Conservation (phyloP, 2,888 invertebrate genomes). For the Chrysopilus asiliformis region DNA sequence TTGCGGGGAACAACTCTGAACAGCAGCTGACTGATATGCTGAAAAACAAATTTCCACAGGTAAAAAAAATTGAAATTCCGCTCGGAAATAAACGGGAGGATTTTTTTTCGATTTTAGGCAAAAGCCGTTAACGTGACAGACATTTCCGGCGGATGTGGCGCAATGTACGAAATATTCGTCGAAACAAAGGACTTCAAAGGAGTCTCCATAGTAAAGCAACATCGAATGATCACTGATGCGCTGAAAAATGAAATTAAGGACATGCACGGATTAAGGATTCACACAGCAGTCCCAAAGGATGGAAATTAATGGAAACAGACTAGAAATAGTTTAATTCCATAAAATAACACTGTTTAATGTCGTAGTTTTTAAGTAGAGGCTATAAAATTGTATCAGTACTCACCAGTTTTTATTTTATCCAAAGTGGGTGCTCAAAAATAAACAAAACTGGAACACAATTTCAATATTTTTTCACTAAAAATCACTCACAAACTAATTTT, state of each 20-base stretch:
- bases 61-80: constrained; percentile 7
- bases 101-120: too few species aligned
- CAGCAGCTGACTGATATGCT: constrained; percentile 11
- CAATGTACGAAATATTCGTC: constrained; percentile 62
- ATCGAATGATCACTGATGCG: constrained; percentile 55
- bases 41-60: constrained; percentile 12
- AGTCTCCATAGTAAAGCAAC: constrained; percentile 57
- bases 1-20: constrained; percentile 11
- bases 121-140: constrained; percentile 47
- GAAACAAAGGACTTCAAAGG: constrained; percentile 58
- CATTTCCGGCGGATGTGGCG: constrained; percentile 68
- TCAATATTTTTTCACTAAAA: too few species aligned
- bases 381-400: too few species aligned
- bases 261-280: constrained; percentile 72
- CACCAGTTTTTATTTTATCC: too few species aligned
- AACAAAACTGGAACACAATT: too few species aligned
- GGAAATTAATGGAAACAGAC: too few species aligned
- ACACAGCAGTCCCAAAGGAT: constrained; percentile 44
- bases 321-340: too few species aligned
- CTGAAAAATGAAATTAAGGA: constrained; percentile 64
- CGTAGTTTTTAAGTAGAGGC: too few species aligned
- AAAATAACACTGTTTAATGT: too few species aligned
- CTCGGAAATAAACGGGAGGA: too few species aligned
- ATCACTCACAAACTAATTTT: too few species aligned
- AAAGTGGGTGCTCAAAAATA: too few species aligned